A percentile compares a stretch with the other conserved stretches of the same genome.
Evolutionary conservation across 2,797 vertebrate species (phyloP).

Genomic region (Synanceia verrucosa): DNA sequence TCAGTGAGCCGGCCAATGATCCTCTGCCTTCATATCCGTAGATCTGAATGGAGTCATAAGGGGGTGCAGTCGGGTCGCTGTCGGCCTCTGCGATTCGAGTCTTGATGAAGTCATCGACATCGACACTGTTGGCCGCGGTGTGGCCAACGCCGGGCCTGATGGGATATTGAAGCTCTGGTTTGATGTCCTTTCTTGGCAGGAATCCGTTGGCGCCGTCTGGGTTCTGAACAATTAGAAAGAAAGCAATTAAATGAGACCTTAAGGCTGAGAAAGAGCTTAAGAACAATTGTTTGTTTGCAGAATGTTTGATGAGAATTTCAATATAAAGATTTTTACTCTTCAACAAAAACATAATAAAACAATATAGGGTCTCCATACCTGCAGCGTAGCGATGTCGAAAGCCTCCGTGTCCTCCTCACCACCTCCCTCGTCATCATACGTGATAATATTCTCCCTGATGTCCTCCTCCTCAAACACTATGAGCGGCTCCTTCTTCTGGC

Average conservation of each 20-base stretch:
- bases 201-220: conserved; percentile 96
- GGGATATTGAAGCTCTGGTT: conserved; percentile 93
- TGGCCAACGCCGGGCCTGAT: conserved; percentile 86
- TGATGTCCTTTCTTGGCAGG: conserved; percentile 97
- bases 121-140: conserved; percentile 90
- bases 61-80: conserved; percentile 94
- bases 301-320: too few species aligned
- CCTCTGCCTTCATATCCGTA: conserved; percentile 97
- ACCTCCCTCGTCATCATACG: conserved; percentile 96
- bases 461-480: conserved; percentile 98
- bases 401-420: conserved; percentile 98
- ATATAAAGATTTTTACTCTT: too few species aligned
- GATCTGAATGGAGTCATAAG: conserved; percentile 99
- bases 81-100: conserved; percentile 94
- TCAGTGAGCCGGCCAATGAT: conserved; percentile 94
- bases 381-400: conserved; percentile 96
- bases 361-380: conserved; percentile 57
- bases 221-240: conserved; percentile 80
- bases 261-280: neutral
- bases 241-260: neutral
- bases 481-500: conserved; percentile 96
- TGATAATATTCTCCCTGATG: conserved; percentile 97
- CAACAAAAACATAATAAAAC: neutral
- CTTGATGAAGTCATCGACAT: conserved; percentile 98
- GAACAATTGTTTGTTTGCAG: neutral